These are phyloP conservation scores for Prostheceraeus crozeri DNA, from an alignment of 2,888 invertebrate species.

Conservation along the genomic window DNA sequence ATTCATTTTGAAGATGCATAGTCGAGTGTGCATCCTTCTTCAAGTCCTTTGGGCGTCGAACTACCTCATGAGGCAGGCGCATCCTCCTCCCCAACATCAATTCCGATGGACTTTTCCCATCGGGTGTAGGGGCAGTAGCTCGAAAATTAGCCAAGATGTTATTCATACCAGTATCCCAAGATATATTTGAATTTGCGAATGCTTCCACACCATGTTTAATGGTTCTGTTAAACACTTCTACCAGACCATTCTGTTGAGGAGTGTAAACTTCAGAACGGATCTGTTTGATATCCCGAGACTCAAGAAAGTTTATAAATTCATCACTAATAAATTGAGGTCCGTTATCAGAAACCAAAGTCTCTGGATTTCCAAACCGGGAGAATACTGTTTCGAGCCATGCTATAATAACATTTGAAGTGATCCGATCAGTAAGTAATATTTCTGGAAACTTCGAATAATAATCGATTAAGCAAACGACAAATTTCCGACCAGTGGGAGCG, in stretches of 20 bases:
- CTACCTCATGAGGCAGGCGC: too few species aligned
- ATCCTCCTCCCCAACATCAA: neutral
- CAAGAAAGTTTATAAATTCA: conserved; percentile 25
- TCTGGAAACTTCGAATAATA: conserved; percentile 24
- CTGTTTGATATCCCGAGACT: neutral
- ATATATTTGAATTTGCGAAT: too few species aligned
- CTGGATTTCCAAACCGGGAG: conserved; percentile 21
- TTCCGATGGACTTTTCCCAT: neutral
- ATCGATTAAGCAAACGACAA: conserved; percentile 10
- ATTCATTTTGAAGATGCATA: too few species aligned
- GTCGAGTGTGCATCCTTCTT: too few species aligned
- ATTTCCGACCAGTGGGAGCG: conserved; percentile 11
- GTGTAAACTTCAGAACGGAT: neutral
- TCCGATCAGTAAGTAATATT: neutral
- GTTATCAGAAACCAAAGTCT: conserved; percentile 24
- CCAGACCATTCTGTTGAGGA: conserved; percentile 34
- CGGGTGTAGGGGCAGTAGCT: too few species aligned
- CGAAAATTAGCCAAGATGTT: too few species aligned
- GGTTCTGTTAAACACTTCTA: conserved; percentile 35
- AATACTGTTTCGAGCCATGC: conserved; percentile 11
- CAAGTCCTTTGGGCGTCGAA: too few species aligned
- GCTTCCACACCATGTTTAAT: too few species aligned
- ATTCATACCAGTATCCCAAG: too few species aligned
- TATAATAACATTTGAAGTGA: conserved; percentile 14
- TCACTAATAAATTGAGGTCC: conserved; percentile 32